Evolutionary conservation across 1,140 invertebrate species (phyloP), one percentile per base, ranked within the genome.

Genomic region (Lordiphosa collinella): DNA sequence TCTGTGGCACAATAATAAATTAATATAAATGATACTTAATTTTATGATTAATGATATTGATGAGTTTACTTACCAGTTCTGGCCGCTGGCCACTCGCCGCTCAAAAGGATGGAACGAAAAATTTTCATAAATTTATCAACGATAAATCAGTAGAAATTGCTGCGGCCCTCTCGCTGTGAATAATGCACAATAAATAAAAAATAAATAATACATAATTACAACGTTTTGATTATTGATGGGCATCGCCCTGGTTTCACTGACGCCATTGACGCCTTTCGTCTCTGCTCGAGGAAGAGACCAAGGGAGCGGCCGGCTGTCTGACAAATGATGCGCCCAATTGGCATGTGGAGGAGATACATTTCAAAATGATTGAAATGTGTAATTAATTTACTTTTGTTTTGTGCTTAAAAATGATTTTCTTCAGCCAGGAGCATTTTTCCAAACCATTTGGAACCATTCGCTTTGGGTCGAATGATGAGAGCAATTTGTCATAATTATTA

Each of bases 11-110:
- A 84, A 84, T 84, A 84, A 84, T 84, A 85, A 84, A 84, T 84
- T 84, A 84, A 84, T 84, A 84, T 84, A 84, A 84, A 84, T 84
- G 79, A 84, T 84, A 85, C 78, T 84, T 84, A 84, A 84, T 84
- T 85, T 84, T 84, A 84, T 84, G 78, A 84, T 84, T 84, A 85
- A 84, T 84, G 78, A 78, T 84, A 84, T 78, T 84, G 78, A 84
- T 84, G 78, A 84, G 78, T 82, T 13, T 12, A 12, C 22, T 31
- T 44, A 44, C 41, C 41, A 12, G 44, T 50, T 57, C 61, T 57
- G 48, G 36, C 63, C 37, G 49, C 44, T 58, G 52, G 34, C 60
- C 48, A 44, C 25, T 40, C 25, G 29, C 31, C 44, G 25, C n/a
- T 14, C 16, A 10, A 59, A 71, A 84, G 63, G 67, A 55, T 62